Conservation (phyloP, 1,140 invertebrate species). For the Rhagoletis pomonella region DNA sequence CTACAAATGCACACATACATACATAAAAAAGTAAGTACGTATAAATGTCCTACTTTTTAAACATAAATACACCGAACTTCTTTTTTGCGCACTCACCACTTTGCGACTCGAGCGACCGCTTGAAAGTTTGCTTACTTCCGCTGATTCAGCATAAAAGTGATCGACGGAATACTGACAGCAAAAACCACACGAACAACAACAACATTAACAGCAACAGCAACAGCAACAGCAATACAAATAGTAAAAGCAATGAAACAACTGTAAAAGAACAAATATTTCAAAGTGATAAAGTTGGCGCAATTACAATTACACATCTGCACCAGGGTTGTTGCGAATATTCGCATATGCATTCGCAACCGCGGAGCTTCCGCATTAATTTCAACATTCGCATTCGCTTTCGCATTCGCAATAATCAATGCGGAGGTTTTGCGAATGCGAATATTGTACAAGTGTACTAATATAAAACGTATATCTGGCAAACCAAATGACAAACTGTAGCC, state of each 20-base stretch:
- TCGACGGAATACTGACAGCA: not conserved
- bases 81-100: not conserved
- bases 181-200: constrained; percentile 1
- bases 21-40: no score
- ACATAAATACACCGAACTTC: not conserved
- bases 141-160: constrained; percentile 36
- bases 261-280: not conserved
- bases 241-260: not conserved
- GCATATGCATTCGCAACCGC: no score
- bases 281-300: constrained; percentile 6
- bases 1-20: no score
- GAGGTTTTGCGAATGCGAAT: no score
- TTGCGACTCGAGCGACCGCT: constrained; percentile 20
- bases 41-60: no score
- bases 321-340: no score
- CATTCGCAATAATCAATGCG: no score
- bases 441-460: no score
- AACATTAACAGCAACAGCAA: not conserved
- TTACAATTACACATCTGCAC: not conserved
- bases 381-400: no score
- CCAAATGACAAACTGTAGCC: no score
- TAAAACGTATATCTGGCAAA: no score
- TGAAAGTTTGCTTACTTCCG: constrained; percentile 38
- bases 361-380: no score
- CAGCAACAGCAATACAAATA: not conserved